Conservation (phyloP, 2,888 invertebrate species). For the Leucophenga maculata region DNA sequence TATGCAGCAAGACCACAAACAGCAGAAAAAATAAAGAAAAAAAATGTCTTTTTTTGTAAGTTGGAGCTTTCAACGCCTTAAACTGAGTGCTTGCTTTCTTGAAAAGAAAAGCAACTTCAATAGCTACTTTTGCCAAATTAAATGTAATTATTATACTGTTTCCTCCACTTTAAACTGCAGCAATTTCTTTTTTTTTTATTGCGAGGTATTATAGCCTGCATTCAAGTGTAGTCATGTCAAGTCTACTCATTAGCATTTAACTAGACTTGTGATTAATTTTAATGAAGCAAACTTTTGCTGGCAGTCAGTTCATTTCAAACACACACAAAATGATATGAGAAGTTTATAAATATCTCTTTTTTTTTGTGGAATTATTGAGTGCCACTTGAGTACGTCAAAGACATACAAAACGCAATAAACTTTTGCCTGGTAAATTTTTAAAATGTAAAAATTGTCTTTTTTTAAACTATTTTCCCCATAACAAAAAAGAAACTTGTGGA, state of each 20-base stretch:
- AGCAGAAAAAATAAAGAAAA: no score
- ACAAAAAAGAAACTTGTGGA: neutral
- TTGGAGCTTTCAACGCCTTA: no score
- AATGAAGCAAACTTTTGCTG: neutral
- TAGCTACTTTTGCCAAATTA: constrained; percentile 5
- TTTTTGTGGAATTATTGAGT: constrained; percentile 30
- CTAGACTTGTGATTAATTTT: constrained; percentile 15
- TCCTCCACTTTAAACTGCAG: no score
- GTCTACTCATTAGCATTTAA: constrained; percentile 15
- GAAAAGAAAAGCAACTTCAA: neutral
- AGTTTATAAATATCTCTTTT: constrained; percentile 30
- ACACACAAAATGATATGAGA: neutral
- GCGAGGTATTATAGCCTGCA: neutral
- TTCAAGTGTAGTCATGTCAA: neutral
- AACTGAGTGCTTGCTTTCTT: neutral
- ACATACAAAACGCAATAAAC: neutral
- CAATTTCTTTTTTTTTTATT: constrained; percentile 7
- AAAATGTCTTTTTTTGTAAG: neutral
- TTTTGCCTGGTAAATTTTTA: no score
- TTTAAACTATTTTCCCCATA: no score
- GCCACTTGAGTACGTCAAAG: no score
- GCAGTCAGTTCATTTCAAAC: neutral
- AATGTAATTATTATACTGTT: constrained; percentile 11
- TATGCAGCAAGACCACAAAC: no score
- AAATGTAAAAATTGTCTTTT: no score